Base-by-base conservation (phyloP, 2,888 invertebrate genomes). In the Drosophila nigricruria region DNA sequence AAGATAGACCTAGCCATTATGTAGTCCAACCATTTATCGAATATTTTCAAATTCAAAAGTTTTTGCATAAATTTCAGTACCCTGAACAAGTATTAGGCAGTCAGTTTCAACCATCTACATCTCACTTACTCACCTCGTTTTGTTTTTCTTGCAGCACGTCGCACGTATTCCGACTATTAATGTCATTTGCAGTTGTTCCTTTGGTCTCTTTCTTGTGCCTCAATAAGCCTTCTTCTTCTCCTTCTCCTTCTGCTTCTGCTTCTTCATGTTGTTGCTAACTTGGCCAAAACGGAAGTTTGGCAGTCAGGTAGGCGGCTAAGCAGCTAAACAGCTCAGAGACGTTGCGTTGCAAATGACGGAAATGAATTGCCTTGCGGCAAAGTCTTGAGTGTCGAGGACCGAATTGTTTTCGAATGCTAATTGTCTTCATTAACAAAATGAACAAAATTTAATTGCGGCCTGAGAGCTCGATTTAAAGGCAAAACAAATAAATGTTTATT, bases 161-260 rank as follows among this genome's bases (percentile, higher is more conserved):
- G 88, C 88, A 86, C 85, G 85, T 85, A 85, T 69, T 64, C 64
- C 43, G 85, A 89, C 88, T 86, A 88, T 82, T 89, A 86, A 86
- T 86, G 89, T 72, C 82, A 78, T 80, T 74, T 52, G 64, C 58
- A 64, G 79, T 77, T 73, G 73, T 74, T 70, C 68, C 45, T 47
- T 34, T 25, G 53, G 38, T 23, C 38, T 52, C 16, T 34, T 52
- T 52, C 52, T 32, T 52, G 34, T 36, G 23, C 52, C 52, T 34
- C 52, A 32, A 49, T 49, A 49, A 49, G 34, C 38, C 56, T 10
- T 66, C 61, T 53, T 47, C 56, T 30, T 18, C 27, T 34, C 43
- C 16, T 27, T 61, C 56, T 49, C 45, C 43, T 20, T 18, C 30
- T 32, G 23, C 16, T 32, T 50, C 47, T 34, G 18, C 30, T 27